phyloP scores from a whole-genome alignment of 2,888 invertebrate species.

The Drosophila diplacantha region DNA sequence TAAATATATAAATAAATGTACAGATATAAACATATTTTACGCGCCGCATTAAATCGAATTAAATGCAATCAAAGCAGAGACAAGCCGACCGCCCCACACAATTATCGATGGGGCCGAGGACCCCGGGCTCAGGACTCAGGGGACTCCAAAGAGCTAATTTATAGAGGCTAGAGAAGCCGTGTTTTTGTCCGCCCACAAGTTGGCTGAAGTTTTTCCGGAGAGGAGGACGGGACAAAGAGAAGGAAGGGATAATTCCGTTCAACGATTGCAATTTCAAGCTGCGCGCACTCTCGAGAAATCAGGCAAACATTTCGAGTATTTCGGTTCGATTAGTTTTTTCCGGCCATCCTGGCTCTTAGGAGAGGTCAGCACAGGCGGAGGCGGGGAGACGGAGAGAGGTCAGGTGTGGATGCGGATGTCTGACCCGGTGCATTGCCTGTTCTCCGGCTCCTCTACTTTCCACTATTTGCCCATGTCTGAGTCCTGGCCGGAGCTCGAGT shows the following conservation, averaged over 20 bases:
- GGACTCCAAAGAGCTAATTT: conserved; percentile 52
- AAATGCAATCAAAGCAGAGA: conserved; percentile 41
- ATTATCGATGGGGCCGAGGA: conserved; percentile 37
- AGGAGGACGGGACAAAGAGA: conserved; percentile 19
- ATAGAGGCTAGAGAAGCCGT: conserved; percentile 27
- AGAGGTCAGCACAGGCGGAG: conserved; percentile 41
- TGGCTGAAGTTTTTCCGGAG: conserved; percentile 36
- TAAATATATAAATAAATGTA: conserved; percentile 8
- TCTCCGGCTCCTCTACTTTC: conserved; percentile 35
- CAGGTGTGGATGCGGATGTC: conserved; percentile 20
- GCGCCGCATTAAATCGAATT: conserved; percentile 28
- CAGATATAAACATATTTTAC: background rate
- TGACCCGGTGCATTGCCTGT: conserved; percentile 22
- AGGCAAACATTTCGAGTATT: conserved; percentile 59
- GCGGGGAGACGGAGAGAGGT: conserved; percentile 16
- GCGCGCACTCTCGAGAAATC: conserved; percentile 65
- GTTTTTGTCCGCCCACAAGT: conserved; percentile 26
- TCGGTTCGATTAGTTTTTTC: conserved; percentile 63
- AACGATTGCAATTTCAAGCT: conserved; percentile 56
- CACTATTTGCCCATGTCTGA: conserved; percentile 37
- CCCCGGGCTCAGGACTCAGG: conserved; percentile 3
- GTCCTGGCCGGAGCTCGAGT: conserved; percentile 15
- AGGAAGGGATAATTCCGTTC: conserved; percentile 43
- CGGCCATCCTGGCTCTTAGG: conserved; percentile 30
- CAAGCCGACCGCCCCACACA: conserved; percentile 25